Base-by-base conservation (phyloP, 2,113 vertebrate genomes). In the Scartelaos histophorus region DNA sequence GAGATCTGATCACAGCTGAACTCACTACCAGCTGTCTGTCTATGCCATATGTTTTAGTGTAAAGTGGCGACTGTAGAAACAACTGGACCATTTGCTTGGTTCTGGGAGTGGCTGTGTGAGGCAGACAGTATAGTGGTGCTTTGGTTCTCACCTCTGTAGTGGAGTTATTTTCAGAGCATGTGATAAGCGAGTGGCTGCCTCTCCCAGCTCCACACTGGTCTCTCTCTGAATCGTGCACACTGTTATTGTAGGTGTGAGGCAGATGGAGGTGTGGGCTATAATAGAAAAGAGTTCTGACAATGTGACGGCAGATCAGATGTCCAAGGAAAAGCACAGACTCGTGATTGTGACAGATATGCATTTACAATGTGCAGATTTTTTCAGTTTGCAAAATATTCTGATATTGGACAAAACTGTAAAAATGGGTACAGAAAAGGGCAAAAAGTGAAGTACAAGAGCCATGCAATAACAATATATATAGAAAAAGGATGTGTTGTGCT, bases 161-260 rank as follows among this genome's bases (percentile, higher is more conserved):
- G 0, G 66, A 86, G 84, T 82, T 93, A 93, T 93, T 92, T 93
- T 87, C 53, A 85, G 93, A 85, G 45, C 73, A 82, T 81, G 91
- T 81, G 88, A 85, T 88, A 92, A 90, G 76, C 79, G 61, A 88
- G 76, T 81, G 82, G 81, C 77, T 84, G 84, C 71, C 86, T 90
- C 72, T 61, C 82, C 79, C 82, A 80, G 76, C 80, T 74, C 75
- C 87, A 81, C 75, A 88, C 79, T 86, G 75, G 83, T 78, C 57
- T 84, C 71, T 43, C 19, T 66, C 56, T 69, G 73, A 88, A 83
- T 75, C 67, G 80, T 70, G 73, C 78, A 57, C 21, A 13, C 56
- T 71, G 80, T 43, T 83, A 74, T 79, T 78, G 17, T 65, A 87
- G 73, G 67, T 13, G 58, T 72, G 74, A 69, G 81, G 80, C 62